Conservation (phyloP, 2,888 invertebrate species). For the Volucella bombylans region DNA sequence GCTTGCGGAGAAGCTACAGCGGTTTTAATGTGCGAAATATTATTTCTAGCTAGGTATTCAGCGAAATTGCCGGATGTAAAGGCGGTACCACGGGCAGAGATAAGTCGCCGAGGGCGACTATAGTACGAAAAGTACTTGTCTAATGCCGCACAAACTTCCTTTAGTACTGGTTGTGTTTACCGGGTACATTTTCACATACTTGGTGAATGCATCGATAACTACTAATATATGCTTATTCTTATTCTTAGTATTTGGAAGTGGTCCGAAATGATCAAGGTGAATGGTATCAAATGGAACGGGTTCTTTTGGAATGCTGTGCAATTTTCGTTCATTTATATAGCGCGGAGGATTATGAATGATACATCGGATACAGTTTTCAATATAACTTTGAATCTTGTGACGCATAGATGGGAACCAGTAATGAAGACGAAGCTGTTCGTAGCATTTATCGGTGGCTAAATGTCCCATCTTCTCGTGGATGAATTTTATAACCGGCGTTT, state of each 20-base stretch:
- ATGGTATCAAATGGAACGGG: slow-evolving; percentile 67
- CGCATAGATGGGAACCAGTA: slow-evolving; percentile 37
- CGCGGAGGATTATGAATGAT: slow-evolving; percentile 35
- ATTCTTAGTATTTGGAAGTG: slow-evolving; percentile 76
- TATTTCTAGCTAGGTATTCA: neutral
- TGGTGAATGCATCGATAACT: slow-evolving; percentile 48
- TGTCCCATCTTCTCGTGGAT: slow-evolving; percentile 24
- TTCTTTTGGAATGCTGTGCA: slow-evolving; percentile 48
- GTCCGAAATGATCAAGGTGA: slow-evolving; percentile 82
- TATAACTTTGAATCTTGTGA: slow-evolving; percentile 15
- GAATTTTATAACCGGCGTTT: slow-evolving; percentile 4
- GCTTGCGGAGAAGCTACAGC: slow-evolving; percentile 12
- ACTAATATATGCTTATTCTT: slow-evolving; percentile 49
- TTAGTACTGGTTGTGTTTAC: slow-evolving; percentile 28
- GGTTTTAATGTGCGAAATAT: slow-evolving; percentile 22
- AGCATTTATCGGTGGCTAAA: slow-evolving; percentile 8
- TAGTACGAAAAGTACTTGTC: slow-evolving; percentile 63
- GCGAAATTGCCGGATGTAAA: slow-evolving; percentile 8
- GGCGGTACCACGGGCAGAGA: slow-evolving; percentile 26
- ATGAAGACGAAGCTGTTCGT: slow-evolving; percentile 18
- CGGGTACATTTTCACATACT: slow-evolving; percentile 45
- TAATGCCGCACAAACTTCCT: slow-evolving; percentile 50
- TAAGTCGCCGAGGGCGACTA: slow-evolving; percentile 49
- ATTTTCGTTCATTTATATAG: slow-evolving; percentile 69
- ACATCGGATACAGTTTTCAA: slow-evolving; percentile 36